These are phyloP conservation scores for Tetramorium bicarinatum DNA, from an alignment of 2,888 invertebrate species.

Conservation along the genomic window DNA sequence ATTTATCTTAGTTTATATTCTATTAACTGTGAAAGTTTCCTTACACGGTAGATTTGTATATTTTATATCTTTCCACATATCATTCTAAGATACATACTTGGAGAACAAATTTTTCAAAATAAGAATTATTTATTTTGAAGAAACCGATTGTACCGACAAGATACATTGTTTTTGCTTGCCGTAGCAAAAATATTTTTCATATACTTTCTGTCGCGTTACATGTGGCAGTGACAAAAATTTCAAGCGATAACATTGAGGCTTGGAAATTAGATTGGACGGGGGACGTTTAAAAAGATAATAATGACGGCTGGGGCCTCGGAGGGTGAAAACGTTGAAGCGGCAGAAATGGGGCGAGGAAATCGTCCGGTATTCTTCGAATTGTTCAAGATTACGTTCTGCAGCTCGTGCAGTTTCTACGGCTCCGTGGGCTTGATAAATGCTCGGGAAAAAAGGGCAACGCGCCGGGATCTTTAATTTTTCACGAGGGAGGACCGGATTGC, in stretches of 20 bases:
- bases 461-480: constrained; percentile 80
- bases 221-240: constrained; percentile 10
- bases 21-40: not conserved
- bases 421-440: constrained; percentile 81
- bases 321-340: constrained; percentile 64
- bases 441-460: constrained; percentile 71
- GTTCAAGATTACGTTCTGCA: constrained; percentile 83
- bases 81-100: not conserved
- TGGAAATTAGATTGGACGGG: constrained; percentile 52
- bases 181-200: not conserved
- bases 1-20: not conserved
- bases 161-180: not conserved
- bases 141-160: not conserved
- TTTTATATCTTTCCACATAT: not conserved
- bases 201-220: constrained; percentile 7
- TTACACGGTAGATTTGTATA: not conserved
- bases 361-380: constrained; percentile 80
- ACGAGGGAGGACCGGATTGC: constrained; percentile 63
- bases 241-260: constrained; percentile 24
- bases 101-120: not conserved
- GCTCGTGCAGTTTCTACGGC: constrained; percentile 79
- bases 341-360: constrained; percentile 68
- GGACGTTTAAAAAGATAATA: constrained; percentile 57
- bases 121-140: not conserved
- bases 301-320: constrained; percentile 34